Base-by-base conservation (phyloP, 1,140 invertebrate species). In the Aphaenogaster rudis region DNA sequence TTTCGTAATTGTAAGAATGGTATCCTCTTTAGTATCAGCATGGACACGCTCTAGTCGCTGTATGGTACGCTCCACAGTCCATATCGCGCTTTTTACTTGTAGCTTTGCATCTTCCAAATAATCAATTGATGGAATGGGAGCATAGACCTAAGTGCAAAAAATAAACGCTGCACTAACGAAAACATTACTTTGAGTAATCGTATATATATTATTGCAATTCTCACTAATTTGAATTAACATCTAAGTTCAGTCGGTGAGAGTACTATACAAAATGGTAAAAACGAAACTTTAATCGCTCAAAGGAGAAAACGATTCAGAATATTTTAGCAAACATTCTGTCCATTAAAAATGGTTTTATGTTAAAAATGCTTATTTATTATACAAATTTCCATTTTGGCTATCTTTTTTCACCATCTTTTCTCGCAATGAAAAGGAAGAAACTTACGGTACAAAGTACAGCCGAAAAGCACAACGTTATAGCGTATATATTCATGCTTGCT, bases 391-490 rank as follows among this genome's bases (percentile, higher is more conserved):
- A 39, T 21, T 3, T 54, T 28, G 36, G 0, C 7, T 7, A 76
- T 61, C 2, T 63, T 61, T 33, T 77, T 64, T 11, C 5, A 64
- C 39, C 1, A 50, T 50, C 9, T 50, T 36, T 52, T 21, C 33
- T n/a, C 6, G 5, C 0, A 61, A 39, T 9, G 13, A 45, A 15
- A 64, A n/a, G 59, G 36, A 48, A 64, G 9, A 2, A 79, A 79
- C 77, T 79, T 66, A 79, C 61, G 11, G 45, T 50, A 48, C 28
- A 79, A 64, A 79, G 9, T 66, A 50, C 42, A 48, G 61, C 33
- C 11, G 33, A 39, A 66, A 79, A n/a, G 11, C 45, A 66, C 33
- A 79, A 66, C 3, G 17, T 13, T 48, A 52, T 7, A 9, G 6
- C 61, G 17, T 28, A 28, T 28, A 66, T 66, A 15, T 8, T 66